Evolutionary conservation across 2,888 invertebrate species (phyloP), one percentile per base, ranked within the genome.

Genomic region (Chrysina gloriosa): DNA sequence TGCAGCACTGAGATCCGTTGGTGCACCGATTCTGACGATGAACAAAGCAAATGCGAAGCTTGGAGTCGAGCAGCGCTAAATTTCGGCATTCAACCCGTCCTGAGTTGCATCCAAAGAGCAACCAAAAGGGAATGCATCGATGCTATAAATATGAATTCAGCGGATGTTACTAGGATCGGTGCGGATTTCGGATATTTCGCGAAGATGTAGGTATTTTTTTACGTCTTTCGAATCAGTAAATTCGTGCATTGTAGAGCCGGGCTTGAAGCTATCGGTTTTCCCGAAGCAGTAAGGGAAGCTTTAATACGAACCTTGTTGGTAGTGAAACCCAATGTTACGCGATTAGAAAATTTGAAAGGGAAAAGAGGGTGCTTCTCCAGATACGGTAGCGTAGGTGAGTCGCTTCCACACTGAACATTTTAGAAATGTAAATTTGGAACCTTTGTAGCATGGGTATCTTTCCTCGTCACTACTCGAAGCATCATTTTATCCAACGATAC

Each of bases 281-380:
- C 88, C 0, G 89, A 90, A 80, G 89, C 88, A 52, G 77, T 81
- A 0, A 80, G 80, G 0, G 78, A 76, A 0, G 81, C 84, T 7
- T 79, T 85, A 0, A 85, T 88, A 7, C 85, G 86, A 9, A 82
- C 88, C 0, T 83, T 88, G 0, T 87, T 89, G 0, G 84, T 89
- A 11, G 81, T 90, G 0, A 86, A 84, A 71, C 71, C 75, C 14
- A 70, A 77, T n/a, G 70, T 74, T n/a, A 76, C 80, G 16, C 82
- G 84, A 21, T 87, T 90, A 71, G 84, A 85, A 70, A 87, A 88
- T 77, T 76, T 91, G 1, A 83, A 85, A 39, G 84, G 82, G 0
- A 86, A 84, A 71, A 85, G 82, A 21, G 89, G 88, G 0, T 91
- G 91, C 79, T 88, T 91, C 82, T 89, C 90, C 0, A 88, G 89